These are phyloP conservation scores for Trachythela sp. DNA, from an alignment of 64 coral and sea anemone species.

Conservation along the genomic window DNA sequence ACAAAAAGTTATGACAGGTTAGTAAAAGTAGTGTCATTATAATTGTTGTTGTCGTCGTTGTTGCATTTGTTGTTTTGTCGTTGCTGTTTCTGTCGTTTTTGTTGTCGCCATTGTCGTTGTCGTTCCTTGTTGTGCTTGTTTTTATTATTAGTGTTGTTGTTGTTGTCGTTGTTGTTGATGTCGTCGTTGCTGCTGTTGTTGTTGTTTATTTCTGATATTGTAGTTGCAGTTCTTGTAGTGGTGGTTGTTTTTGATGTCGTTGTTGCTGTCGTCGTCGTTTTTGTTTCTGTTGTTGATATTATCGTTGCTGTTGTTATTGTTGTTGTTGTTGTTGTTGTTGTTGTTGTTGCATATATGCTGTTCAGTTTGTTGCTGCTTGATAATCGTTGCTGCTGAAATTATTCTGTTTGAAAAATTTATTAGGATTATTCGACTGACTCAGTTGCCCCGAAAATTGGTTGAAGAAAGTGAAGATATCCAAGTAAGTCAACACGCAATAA, in stretches of 20 bases:
- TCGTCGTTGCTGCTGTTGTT: neutral
- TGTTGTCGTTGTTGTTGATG: too few species aligned
- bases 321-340: too few species aligned
- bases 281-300: neutral
- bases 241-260: too few species aligned
- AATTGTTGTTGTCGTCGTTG: too few species aligned
- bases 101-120: too few species aligned
- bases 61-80: neutral
- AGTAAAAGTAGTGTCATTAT: neutral
- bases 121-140: neutral
- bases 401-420: neutral
- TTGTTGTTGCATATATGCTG: neutral
- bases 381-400: neutral
- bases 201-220: too few species aligned
- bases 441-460: conserved; percentile 4
- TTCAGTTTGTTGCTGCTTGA: too few species aligned
- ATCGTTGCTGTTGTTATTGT: neutral
- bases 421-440: neutral
- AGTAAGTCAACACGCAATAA: too few species aligned
- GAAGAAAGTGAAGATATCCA: neutral
- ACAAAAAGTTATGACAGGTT: conserved; percentile 6
- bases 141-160: neutral
- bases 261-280: too few species aligned
- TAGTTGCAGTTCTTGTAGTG: neutral
- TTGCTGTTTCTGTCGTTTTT: neutral